Evolutionary conservation across 2,797 vertebrate species (phyloP).

Genomic region (Dendrocincla tyrannina): DNA sequence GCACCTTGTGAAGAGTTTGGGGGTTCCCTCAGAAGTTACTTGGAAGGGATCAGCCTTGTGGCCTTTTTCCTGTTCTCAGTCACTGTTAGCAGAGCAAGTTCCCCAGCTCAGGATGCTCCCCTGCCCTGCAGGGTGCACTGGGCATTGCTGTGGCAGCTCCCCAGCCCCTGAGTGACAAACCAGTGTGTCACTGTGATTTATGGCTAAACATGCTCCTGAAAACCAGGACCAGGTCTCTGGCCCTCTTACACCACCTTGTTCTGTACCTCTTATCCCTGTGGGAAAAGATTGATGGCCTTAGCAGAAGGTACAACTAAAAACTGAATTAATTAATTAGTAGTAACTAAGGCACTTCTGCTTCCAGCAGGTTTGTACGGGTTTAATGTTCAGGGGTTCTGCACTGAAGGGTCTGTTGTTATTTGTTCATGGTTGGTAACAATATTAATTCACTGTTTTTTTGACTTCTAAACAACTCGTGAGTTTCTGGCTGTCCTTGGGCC

Average conservation of each 20-base stretch:
- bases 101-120: fast-evolving
- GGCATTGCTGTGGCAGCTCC: neutral
- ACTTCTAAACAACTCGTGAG: neutral
- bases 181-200: neutral
- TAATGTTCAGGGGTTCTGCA: neutral
- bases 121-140: fast-evolving
- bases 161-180: fast-evolving
- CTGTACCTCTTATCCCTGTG: neutral
- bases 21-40: neutral
- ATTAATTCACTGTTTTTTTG: neutral
- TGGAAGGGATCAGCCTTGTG: neutral
- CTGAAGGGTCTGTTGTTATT: neutral
- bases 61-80: neutral
- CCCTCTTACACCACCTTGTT: neutral
- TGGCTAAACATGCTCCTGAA: neutral
- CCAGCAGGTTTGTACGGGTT: neutral
- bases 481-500: neutral
- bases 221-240: neutral
- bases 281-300: neutral
- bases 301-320: neutral
- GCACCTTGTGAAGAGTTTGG: neutral
- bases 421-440: neutral
- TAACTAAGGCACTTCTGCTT: neutral
- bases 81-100: neutral
- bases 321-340: neutral